A percentile compares a stretch with the other conserved stretches of the same genome.
These are phyloP conservation scores for Drosophila nr. perissopoda DNA, from an alignment of 2,888 invertebrate genomes.

Conservation along the genomic window DNA sequence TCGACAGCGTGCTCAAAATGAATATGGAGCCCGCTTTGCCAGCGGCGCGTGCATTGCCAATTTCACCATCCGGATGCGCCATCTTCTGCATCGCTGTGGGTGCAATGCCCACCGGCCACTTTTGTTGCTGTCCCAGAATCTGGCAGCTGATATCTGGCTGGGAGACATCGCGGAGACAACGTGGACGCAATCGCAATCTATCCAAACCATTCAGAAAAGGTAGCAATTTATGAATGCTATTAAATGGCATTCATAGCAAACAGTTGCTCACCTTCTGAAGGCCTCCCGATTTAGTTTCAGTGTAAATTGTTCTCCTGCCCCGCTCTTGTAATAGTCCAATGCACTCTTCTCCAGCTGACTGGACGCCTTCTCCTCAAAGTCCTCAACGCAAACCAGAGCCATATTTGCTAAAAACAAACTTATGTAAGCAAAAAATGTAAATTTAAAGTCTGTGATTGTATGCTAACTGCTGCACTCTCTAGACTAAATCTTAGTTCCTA, in stretches of 20 bases:
- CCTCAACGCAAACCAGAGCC: slow-evolving; percentile 89
- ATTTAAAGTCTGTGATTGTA: neutral
- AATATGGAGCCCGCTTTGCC: slow-evolving; percentile 90
- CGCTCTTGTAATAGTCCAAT: slow-evolving; percentile 94
- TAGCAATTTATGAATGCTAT: neutral
- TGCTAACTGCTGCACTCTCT: slow-evolving; percentile 10
- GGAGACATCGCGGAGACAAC: slow-evolving; percentile 91
- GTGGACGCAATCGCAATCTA: slow-evolving; percentile 91
- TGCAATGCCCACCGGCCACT: slow-evolving; percentile 92
- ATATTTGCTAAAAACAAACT: slow-evolving; percentile 40
- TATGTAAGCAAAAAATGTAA: slow-evolving; percentile 8
- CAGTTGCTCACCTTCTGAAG: slow-evolving; percentile 86
- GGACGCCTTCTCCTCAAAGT: slow-evolving; percentile 91
- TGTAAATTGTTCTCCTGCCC: slow-evolving; percentile 92
- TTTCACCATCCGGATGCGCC: slow-evolving; percentile 95
- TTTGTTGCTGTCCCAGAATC: slow-evolving; percentile 88
- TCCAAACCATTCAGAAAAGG: neutral
- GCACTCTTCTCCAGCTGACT: slow-evolving; percentile 88
- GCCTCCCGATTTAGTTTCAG: slow-evolving; percentile 90
- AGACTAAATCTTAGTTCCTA: slow-evolving; percentile 28
- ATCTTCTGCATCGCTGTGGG: slow-evolving; percentile 96
- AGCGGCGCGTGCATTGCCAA: slow-evolving; percentile 94
- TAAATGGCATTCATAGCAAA: neutral
- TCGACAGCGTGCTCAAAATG: slow-evolving; percentile 94
- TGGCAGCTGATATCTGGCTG: slow-evolving; percentile 87